phyloP scores from a whole-genome alignment of 1,140 invertebrate species.

The Caenorhabditis inopinata region DNA sequence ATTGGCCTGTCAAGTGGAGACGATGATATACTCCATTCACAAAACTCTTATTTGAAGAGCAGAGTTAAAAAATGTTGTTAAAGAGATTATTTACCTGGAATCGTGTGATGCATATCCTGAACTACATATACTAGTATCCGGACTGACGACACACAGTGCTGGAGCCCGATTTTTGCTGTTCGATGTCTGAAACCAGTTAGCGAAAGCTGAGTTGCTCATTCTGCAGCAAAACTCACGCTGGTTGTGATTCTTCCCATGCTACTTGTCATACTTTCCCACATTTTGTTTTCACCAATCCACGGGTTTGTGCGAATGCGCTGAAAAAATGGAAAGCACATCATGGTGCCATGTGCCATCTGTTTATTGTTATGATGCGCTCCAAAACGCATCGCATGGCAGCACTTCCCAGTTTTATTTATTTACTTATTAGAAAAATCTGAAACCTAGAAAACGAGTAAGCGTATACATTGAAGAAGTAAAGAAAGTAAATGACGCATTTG shows the following conservation, averaged over 20 bases:
- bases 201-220: too few species aligned
- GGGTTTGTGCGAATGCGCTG: constrained; percentile 13
- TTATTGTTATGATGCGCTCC: not conserved
- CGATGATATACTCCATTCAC: too few species aligned
- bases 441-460: not conserved
- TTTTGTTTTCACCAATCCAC: constrained; percentile 14
- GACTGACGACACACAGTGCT: not conserved
- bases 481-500: constrained; percentile 25
- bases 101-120: constrained; percentile 19
- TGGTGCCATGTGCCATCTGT: constrained; percentile 14
- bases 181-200: not conserved
- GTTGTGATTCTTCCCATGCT: constrained; percentile 8
- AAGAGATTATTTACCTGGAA: not conserved
- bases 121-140: constrained; percentile 17
- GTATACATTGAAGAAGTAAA: not conserved
- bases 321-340: not conserved
- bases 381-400: not conserved
- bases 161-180: not conserved
- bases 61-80: too few species aligned
- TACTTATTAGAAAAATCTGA: constrained; percentile 12
- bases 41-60: too few species aligned
- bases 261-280: constrained; percentile 20
- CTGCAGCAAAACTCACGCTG: not conserved
- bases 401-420: not conserved
- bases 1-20: too few species aligned